Conservation (phyloP, 2,797 vertebrate species). For the Anas flavirostris region DNA sequence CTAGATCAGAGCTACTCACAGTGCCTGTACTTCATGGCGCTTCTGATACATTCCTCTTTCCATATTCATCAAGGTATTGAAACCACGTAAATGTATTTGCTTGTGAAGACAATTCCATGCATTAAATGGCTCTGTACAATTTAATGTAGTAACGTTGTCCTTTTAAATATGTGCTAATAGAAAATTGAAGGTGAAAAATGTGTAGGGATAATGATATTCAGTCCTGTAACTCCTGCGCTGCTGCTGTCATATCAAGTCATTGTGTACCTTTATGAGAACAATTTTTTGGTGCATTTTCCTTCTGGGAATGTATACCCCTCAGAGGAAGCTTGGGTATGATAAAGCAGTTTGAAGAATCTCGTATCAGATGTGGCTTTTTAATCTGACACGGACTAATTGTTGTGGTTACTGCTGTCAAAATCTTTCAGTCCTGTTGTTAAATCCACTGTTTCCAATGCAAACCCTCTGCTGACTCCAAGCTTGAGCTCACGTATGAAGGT, state of each 20-base stretch:
- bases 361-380: neutral
- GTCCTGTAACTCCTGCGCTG: neutral
- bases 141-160: neutral
- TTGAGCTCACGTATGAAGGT: neutral
- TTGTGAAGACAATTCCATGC: neutral
- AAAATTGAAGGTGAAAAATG: neutral
- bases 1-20: neutral
- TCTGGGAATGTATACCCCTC: neutral
- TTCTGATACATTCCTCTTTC: neutral
- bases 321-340: neutral
- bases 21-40: neutral
- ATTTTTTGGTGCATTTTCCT: neutral
- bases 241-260: neutral
- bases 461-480: neutral
- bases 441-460: neutral
- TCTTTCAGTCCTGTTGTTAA: neutral
- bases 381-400: neutral
- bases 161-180: neutral
- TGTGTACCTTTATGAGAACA: neutral
- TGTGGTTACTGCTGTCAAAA: neutral
- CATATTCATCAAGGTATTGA: neutral
- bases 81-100: neutral
- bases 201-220: neutral
- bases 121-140: neutral
- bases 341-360: neutral